phyloP scores from a whole-genome alignment of 2,113 vertebrate genomes.

The Pelecanoides urinatrix region DNA sequence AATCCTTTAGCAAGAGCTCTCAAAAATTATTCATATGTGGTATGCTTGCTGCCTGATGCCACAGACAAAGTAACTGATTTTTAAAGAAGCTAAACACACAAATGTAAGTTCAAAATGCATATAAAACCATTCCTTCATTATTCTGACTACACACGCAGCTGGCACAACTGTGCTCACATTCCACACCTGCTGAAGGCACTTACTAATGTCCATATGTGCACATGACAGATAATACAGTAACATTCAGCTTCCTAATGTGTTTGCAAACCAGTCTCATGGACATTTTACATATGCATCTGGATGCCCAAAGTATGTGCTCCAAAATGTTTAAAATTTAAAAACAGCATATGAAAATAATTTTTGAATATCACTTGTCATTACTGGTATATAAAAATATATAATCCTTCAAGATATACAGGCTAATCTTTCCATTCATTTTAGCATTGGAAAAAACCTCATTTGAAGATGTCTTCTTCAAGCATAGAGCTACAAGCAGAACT shows the following conservation, averaged over 20 bases:
- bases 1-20: not conserved
- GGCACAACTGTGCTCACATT: not conserved
- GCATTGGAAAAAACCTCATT: not conserved
- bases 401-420: not conserved
- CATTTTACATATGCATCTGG: not conserved
- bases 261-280: not conserved
- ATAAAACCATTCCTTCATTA: not conserved
- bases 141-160: not conserved
- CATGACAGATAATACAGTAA: not conserved
- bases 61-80: not conserved
- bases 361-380: not conserved
- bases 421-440: not conserved
- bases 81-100: not conserved
- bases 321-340: not conserved
- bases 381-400: not conserved
- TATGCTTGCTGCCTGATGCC: not conserved
- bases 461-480: not conserved
- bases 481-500: not conserved
- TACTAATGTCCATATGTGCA: not conserved
- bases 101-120: not conserved
- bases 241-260: not conserved
- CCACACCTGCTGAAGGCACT: not conserved
- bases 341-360: not conserved
- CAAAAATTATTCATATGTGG: not conserved
- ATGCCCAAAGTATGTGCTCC: not conserved